Percentiles rank a stretch among this genome's conserved stretches.
These are phyloP conservation scores for Gambusia holbrooki DNA, from an alignment of 2,113 vertebrate genomes.

Conservation along the genomic window DNA sequence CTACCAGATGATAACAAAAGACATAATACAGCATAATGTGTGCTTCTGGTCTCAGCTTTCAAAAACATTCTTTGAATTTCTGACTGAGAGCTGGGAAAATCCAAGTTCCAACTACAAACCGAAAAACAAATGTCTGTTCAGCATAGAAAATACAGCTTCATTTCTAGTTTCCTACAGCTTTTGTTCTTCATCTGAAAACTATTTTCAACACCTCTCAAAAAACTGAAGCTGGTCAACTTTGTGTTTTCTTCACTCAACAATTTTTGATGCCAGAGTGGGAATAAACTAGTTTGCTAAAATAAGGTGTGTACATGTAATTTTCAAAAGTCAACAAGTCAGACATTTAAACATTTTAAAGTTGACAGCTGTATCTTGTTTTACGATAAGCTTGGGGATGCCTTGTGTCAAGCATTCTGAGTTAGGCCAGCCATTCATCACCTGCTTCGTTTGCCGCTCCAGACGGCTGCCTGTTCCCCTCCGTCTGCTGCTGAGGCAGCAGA, in stretches of 20 bases:
- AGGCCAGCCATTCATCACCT: conserved; percentile 61
- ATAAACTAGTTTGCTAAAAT: background rate
- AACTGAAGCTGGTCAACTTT: background rate
- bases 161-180: background rate
- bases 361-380: conserved; percentile 50
- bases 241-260: background rate
- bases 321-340: background rate
- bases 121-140: background rate
- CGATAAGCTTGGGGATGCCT: conserved; percentile 23
- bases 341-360: background rate
- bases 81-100: background rate
- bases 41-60: background rate
- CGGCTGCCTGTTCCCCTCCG: conserved; percentile 50
- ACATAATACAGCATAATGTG: background rate
- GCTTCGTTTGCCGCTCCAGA: conserved; percentile 45
- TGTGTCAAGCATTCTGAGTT: conserved; percentile 26
- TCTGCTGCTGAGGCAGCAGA: conserved; percentile 72
- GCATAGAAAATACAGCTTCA: background rate
- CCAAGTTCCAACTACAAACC: background rate
- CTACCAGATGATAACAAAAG: background rate
- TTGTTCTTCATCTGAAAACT: background rate
- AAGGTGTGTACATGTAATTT: background rate
- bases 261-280: too few relatives aligned
- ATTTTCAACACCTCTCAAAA: background rate
- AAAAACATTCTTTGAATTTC: background rate